phyloP scores from a whole-genome alignment of 2,113 vertebrate genomes.

The Leucopternis melanops region DNA sequence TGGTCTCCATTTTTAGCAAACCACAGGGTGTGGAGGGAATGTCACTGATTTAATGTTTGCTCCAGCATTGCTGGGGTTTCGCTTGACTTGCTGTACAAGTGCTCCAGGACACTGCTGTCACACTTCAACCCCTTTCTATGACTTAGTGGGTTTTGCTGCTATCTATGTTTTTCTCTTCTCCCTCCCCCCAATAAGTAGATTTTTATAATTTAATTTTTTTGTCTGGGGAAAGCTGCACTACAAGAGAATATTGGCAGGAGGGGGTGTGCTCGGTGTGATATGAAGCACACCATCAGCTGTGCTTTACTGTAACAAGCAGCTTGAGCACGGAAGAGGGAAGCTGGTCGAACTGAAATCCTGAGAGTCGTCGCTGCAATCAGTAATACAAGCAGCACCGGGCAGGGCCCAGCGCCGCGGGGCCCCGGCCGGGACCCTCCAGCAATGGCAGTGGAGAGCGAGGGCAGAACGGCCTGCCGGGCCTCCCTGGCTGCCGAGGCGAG shows the following conservation, averaged over 20 bases:
- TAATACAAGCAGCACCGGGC: not conserved
- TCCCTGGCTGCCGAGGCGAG: not conserved
- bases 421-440: no score
- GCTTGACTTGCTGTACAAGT: not conserved
- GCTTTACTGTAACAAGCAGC: not conserved
- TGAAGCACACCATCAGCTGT: rapidly evolving
- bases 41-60: not conserved
- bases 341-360: not conserved
- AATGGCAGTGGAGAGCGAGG: not conserved
- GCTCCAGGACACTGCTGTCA: not conserved
- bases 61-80: not conserved
- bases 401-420: no score
- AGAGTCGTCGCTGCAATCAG: not conserved
- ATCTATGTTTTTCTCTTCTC: not conserved
- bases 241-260: not conserved
- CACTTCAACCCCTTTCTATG: not conserved
- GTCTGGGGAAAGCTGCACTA: not conserved
- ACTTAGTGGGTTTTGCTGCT: not conserved
- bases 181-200: rapidly evolving
- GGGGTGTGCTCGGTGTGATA: not conserved
- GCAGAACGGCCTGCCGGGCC: not conserved
- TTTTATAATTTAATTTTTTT: not conserved
- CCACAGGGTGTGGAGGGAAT: not conserved
- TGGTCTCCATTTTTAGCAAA: not conserved
- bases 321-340: not conserved